Base-by-base conservation (phyloP, 2,113 vertebrate genomes). In the Recurvirostra avosetta region DNA sequence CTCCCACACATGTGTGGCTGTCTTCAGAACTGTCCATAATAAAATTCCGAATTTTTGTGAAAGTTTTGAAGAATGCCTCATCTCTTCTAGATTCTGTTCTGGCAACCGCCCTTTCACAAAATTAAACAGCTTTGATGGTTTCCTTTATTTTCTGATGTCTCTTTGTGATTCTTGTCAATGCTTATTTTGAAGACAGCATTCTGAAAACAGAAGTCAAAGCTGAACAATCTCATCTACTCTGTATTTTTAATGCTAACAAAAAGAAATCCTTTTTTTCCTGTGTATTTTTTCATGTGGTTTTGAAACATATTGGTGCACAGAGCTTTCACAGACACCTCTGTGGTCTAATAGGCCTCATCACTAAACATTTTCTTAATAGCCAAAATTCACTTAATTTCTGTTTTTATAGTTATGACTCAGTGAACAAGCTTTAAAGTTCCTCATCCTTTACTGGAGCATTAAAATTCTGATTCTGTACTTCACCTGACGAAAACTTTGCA, bases 21-120 rank as follows among this genome's bases (percentile, higher is more conserved):
- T n/a, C 72, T 88, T 86, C 93, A 91, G 76, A 94, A 84, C 59
- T 89, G 89, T 41, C 92, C 93, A 52, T 41, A 88, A 80, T 29
- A 74, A 50, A 89, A 89, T 63, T 55, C 41, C 34, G 41, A 61
- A 45, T 94, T 72, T 62, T 12, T 41, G 15, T 61, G 53, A 61
- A 73, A 47, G 53, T 91, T 85, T 79, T 85, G 53, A 95, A 85
- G 66, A 83, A 58, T 50, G 13, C 23, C 25, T 96, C 15, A 25
- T 58, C 26, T 80, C 55, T 70, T 92, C 63, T 63, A 67, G 23
- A 87, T 71, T 84, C 59, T 59, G 11, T 55, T 94, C 86, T 67
- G 15, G 22, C 20, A 90, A 41, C 4, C 9, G 38, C 2, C 2
- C 34, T 88, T 66, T 67, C 50, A 32, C 12, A 86, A 86, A 94